Conservation (phyloP, 2,888 invertebrate genomes). For the Trichogramma dendrolimi region DNA sequence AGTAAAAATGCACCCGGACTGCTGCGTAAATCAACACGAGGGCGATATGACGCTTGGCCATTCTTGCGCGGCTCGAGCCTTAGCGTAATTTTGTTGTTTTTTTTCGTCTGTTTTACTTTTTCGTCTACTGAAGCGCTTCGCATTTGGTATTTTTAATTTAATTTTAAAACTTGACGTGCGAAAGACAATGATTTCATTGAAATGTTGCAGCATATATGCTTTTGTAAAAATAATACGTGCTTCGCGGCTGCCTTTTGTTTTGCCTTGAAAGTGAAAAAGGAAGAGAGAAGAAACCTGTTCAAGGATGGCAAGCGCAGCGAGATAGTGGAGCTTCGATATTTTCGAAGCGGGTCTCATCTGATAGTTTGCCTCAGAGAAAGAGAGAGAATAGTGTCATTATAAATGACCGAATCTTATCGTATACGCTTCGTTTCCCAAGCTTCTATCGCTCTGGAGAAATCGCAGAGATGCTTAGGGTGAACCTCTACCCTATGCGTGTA, state of each 20-base stretch:
- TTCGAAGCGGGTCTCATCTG: slow-evolving; percentile 24
- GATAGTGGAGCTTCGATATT: slow-evolving; percentile 14
- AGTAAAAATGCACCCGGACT: slow-evolving; percentile 47
- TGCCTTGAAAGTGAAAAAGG: neutral
- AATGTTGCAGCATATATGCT: too few relatives aligned
- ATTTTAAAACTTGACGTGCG: too few relatives aligned
- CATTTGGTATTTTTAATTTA: too few relatives aligned
- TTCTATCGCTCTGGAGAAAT: slow-evolving; percentile 46
- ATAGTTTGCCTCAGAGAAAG: slow-evolving; percentile 5
- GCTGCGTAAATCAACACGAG: slow-evolving; percentile 48
- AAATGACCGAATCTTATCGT: slow-evolving; percentile 49
- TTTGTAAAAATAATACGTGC: too few relatives aligned
- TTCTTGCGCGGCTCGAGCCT: neutral
- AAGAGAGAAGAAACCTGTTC: neutral
- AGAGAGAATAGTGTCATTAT: slow-evolving; percentile 37
- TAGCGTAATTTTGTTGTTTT: too few relatives aligned
- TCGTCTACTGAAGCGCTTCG: too few relatives aligned
- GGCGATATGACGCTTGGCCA: slow-evolving; percentile 43
- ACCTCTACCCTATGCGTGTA: too few relatives aligned
- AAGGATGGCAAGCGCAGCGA: neutral
- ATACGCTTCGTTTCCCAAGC: slow-evolving; percentile 39
- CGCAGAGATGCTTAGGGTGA: slow-evolving; percentile 28
- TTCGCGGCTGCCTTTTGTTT: too few relatives aligned
- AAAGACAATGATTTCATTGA: too few relatives aligned
- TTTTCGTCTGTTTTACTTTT: too few relatives aligned